These are phyloP conservation scores for Hippocampus kuda DNA, from an alignment of 2,797 vertebrate genomes.

Conservation along the genomic window DNA sequence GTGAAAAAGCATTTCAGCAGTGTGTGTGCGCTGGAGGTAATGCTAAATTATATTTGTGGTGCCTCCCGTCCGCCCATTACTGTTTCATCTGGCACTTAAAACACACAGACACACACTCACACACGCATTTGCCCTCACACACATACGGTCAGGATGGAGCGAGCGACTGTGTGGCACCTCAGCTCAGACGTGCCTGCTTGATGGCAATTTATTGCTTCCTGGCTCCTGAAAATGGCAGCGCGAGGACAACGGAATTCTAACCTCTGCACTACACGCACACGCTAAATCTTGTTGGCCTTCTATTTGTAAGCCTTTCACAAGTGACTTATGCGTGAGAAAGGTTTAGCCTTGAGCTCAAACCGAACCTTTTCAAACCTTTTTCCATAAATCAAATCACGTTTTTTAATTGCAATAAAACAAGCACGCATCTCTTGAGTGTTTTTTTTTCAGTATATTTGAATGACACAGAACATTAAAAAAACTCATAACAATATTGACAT, in stretches of 20 bases:
- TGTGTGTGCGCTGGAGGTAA: no score
- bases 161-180: slow-evolving; percentile 61
- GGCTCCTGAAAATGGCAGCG: slow-evolving; percentile 48
- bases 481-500: slow-evolving; percentile 54
- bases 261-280: slow-evolving; percentile 32
- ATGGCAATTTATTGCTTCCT: slow-evolving; percentile 71
- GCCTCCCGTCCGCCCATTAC: neutral
- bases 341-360: slow-evolving; percentile 14
- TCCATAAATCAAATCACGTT: neutral
- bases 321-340: slow-evolving; percentile 52
- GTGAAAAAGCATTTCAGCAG: no score
- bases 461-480: slow-evolving; percentile 43
- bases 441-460: slow-evolving; percentile 45
- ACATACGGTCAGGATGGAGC: slow-evolving; percentile 37
- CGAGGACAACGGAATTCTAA: slow-evolving; percentile 60
- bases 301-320: slow-evolving; percentile 44
- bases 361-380: neutral
- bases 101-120: neutral
- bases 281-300: slow-evolving; percentile 51
- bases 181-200: slow-evolving; percentile 42
- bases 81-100: neutral
- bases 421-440: neutral
- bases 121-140: neutral
- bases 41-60: no score
- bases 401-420: neutral